Evolutionary conservation across 2,888 invertebrate genomes (phyloP).

Genomic region (Bombylius discolor): DNA sequence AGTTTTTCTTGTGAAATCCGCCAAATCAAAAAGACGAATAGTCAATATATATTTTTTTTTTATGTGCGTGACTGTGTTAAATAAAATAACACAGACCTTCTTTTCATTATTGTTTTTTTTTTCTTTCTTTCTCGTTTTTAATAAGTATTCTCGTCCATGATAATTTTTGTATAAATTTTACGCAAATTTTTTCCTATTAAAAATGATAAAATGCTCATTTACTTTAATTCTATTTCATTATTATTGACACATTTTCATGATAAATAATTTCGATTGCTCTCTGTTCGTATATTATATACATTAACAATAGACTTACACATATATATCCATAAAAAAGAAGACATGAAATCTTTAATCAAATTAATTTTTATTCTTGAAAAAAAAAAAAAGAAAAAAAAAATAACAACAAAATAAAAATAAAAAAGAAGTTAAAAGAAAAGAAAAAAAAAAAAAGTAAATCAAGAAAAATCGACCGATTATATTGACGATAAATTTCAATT

Average conservation of each 20-base stretch:
- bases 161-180: too few species aligned
- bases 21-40: too few species aligned
- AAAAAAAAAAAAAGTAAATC: background rate
- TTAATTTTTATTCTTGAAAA: background rate
- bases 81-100: too few species aligned
- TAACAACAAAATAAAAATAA: background rate
- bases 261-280: background rate
- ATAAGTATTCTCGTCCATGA: too few species aligned
- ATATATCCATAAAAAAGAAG: too few species aligned
- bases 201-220: too few species aligned
- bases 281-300: too few species aligned
- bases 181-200: too few species aligned
- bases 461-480: background rate
- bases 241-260: background rate
- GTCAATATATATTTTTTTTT: too few species aligned
- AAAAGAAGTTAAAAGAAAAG: background rate
- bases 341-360: background rate
- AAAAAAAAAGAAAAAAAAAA: background rate
- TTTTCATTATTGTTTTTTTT: background rate
- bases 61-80: too few species aligned
- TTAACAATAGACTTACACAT: background rate
- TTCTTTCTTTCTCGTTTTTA: too few species aligned
- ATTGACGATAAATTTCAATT: background rate
- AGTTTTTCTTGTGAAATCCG: too few species aligned
- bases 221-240: background rate